Percentiles rank a stretch among this genome's conserved stretches.
Conservation (phyloP, 2,797 vertebrate genomes). For the Florisuga fusca region DNA sequence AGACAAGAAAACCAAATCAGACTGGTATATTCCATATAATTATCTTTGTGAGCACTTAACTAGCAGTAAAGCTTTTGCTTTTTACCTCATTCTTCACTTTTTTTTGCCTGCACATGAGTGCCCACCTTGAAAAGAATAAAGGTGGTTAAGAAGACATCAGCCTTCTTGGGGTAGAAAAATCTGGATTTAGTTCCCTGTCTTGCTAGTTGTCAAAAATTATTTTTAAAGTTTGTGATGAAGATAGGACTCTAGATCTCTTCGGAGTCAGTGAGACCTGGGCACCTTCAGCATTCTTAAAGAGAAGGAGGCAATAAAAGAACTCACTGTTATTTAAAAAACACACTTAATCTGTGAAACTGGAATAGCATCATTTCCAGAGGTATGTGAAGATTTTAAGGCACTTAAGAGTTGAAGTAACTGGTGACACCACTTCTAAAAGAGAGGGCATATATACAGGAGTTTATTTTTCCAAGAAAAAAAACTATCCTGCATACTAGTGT, state of each 20-base stretch:
- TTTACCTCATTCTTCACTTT: not conserved
- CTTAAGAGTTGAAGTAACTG: not conserved
- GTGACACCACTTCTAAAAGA: not conserved
- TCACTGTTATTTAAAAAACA: not conserved
- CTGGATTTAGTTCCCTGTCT: not conserved
- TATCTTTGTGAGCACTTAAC: not conserved
- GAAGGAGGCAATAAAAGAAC: not conserved
- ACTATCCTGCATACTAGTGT: not conserved
- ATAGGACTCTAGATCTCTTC: not conserved
- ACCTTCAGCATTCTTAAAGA: not conserved
- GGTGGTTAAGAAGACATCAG: not conserved
- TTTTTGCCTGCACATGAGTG: not conserved
- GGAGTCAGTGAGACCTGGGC: not conserved
- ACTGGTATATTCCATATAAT: not conserved
- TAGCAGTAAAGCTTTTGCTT: not conserved
- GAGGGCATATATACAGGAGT: not conserved
- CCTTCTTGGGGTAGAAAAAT: not conserved
- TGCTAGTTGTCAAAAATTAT: not conserved
- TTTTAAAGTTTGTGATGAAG: not conserved
- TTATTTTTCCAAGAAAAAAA: slow-evolving; percentile 3
- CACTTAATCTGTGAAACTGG: not conserved
- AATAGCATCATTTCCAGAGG: not conserved
- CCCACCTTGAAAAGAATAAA: not conserved
- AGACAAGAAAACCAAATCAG: not conserved
- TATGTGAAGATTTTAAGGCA: not conserved